These are phyloP conservation scores for Drosophila niveifrons DNA, from an alignment of 2,888 invertebrate species.

Conservation along the genomic window DNA sequence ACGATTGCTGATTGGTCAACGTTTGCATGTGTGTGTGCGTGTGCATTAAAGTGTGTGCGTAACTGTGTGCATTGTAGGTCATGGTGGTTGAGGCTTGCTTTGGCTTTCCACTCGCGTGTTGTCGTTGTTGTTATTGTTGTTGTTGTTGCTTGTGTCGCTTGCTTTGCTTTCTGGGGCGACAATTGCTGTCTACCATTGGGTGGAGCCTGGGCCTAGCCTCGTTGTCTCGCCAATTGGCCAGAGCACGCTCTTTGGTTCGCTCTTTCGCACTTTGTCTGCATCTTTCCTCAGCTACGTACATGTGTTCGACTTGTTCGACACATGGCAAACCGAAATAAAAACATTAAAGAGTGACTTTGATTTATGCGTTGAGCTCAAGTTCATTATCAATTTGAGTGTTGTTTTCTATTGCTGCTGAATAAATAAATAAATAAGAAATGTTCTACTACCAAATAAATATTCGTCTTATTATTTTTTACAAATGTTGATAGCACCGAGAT, in stretches of 20 bases:
- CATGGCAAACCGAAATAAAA: too few relatives aligned
- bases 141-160: neutral
- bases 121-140: too few relatives aligned
- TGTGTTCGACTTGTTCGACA: neutral
- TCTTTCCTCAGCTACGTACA: neutral
- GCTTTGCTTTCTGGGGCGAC: slow-evolving; percentile 7
- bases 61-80: slow-evolving; percentile 42
- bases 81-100: slow-evolving; percentile 45
- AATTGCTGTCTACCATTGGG: slow-evolving; percentile 47
- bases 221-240: slow-evolving; percentile 40
- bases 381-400: slow-evolving; percentile 2
- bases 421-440: neutral
- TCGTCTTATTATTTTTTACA: neutral
- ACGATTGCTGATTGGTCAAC: slow-evolving; percentile 40
- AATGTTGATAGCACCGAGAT: slow-evolving; percentile 32
- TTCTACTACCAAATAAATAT: neutral
- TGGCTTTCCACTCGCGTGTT: neutral
- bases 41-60: neutral
- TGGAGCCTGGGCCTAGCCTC: slow-evolving; percentile 43
- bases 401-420: neutral
- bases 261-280: slow-evolving; percentile 20
- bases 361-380: neutral
- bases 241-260: slow-evolving; percentile 28
- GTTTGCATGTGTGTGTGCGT: neutral
- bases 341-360: neutral